phyloP scores from a whole-genome alignment of 2,888 invertebrate genomes.

The Coelopa pilipes region DNA sequence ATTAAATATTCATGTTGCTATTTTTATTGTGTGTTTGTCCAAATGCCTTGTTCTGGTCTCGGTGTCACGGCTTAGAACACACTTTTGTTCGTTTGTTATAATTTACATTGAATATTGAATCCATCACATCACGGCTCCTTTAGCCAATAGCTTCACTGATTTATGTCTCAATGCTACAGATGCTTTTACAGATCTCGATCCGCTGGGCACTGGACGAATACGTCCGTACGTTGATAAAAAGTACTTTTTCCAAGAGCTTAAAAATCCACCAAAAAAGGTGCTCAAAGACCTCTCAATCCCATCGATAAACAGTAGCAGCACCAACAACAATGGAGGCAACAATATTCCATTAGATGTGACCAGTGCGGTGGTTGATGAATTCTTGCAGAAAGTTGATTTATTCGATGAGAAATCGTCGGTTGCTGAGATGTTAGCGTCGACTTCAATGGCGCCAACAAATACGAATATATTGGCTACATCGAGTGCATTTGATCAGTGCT shows the following conservation, averaged over 20 bases:
- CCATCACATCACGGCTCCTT: slow-evolving; percentile 22
- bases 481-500: slow-evolving; percentile 1
- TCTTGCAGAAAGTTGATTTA: slow-evolving; percentile 19
- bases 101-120: slow-evolving; percentile 15
- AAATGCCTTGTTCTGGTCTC: background rate
- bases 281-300: slow-evolving; percentile 79
- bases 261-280: slow-evolving; percentile 93
- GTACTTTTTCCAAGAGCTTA: slow-evolving; percentile 95
- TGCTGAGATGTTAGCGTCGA: slow-evolving; percentile 13
- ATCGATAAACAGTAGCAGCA: slow-evolving; percentile 36
- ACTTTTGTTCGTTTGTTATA: background rate
- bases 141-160: slow-evolving; percentile 54
- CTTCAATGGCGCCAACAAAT: slow-evolving; percentile 37
- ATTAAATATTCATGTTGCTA: background rate
- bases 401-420: slow-evolving; percentile 4
- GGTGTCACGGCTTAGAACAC: slow-evolving; percentile 10
- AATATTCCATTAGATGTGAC: slow-evolving; percentile 1
- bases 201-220: slow-evolving; percentile 89
- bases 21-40: slow-evolving; percentile 4
- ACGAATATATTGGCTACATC: background rate
- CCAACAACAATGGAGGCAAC: slow-evolving; percentile 39
- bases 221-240: slow-evolving; percentile 95
- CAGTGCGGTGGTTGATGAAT: slow-evolving; percentile 19
- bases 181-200: slow-evolving; percentile 94
- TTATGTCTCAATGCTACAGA: slow-evolving; percentile 70